Conservation (phyloP, 1,140 invertebrate species). For the Eriocheir sinensis region DNA sequence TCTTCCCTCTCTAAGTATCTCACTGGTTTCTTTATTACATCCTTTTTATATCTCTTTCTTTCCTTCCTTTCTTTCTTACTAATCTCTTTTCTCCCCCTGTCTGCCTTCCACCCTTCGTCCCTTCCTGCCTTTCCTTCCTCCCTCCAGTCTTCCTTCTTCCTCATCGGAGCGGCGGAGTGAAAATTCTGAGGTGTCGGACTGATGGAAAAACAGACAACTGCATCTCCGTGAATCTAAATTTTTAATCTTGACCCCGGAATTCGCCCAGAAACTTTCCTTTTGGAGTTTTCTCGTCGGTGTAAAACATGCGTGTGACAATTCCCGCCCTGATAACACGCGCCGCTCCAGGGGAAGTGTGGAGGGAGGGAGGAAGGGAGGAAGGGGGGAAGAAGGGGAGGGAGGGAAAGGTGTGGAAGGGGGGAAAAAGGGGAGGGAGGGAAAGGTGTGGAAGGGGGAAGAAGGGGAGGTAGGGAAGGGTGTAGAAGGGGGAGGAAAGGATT, state of each 20-base stretch:
- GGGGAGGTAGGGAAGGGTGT: too few relatives aligned
- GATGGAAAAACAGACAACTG: neutral
- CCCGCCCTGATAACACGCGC: neutral
- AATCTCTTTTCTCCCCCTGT: too few relatives aligned
- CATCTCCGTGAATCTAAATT: neutral
- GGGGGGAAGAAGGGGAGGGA: neutral
- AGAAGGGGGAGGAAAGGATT: neutral
- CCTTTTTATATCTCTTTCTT: too few relatives aligned
- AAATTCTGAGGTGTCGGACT: neutral
- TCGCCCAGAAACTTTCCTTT: neutral
- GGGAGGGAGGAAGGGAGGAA: neutral
- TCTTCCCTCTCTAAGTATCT: too few relatives aligned
- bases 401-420: too few relatives aligned
- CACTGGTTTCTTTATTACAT: too few relatives aligned
- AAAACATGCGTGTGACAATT: neutral
- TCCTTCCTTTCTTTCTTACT: too few relatives aligned
- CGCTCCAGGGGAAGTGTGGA: neutral
- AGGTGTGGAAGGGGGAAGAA: neutral
- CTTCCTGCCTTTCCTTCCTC: too few relatives aligned
- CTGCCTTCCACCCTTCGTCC: too few relatives aligned
- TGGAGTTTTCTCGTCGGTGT: neutral
- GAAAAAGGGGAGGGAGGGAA: neutral
- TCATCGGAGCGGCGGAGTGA: neutral
- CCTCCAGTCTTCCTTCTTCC: too few relatives aligned
- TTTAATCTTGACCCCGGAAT: slow-evolving; percentile 16